Evolutionary conservation across 2,888 invertebrate species (phyloP).

Genomic region (Omphaloscelis lunosa): DNA sequence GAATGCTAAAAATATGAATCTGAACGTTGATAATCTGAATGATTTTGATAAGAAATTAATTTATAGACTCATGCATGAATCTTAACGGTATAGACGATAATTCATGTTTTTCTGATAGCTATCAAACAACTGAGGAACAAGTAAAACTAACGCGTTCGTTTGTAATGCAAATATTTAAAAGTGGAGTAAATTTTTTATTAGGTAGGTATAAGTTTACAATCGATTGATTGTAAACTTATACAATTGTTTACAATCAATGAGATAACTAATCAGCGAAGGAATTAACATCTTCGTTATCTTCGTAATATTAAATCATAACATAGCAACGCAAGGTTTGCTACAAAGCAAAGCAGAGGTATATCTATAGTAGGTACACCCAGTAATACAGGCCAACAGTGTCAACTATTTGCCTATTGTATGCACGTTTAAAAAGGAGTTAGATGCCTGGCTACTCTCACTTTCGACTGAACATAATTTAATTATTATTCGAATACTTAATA

Average conservation of each 20-base stretch:
- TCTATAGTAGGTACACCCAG: not conserved
- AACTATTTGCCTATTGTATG: not conserved
- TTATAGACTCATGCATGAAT: not conserved
- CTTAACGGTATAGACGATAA: not conserved
- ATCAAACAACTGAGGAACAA: not conserved
- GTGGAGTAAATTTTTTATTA: not conserved
- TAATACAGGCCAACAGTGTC: not conserved
- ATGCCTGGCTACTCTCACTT: slow-evolving; percentile 8
- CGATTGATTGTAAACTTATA: too few species aligned
- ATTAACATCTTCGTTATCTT: slow-evolving; percentile 2
- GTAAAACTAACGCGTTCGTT: not conserved
- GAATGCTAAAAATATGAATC: not conserved
- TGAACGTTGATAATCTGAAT: not conserved
- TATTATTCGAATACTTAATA: slow-evolving; percentile 24
- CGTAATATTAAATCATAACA: not conserved
- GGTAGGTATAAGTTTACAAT: slow-evolving; percentile 5
- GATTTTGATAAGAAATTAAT: not conserved
- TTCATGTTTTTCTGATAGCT: not conserved
- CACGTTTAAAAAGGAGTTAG: slow-evolving; percentile 2
- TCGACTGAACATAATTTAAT: slow-evolving; percentile 15
- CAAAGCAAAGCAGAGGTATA: not conserved
- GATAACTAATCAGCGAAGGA: slow-evolving; percentile 9
- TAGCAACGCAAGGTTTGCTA: not conserved
- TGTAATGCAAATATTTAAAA: not conserved
- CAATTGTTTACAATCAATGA: slow-evolving; percentile 8